These are phyloP conservation scores for Hepsetus odoe DNA, from an alignment of 2,113 vertebrate species.

Conservation along the genomic window DNA sequence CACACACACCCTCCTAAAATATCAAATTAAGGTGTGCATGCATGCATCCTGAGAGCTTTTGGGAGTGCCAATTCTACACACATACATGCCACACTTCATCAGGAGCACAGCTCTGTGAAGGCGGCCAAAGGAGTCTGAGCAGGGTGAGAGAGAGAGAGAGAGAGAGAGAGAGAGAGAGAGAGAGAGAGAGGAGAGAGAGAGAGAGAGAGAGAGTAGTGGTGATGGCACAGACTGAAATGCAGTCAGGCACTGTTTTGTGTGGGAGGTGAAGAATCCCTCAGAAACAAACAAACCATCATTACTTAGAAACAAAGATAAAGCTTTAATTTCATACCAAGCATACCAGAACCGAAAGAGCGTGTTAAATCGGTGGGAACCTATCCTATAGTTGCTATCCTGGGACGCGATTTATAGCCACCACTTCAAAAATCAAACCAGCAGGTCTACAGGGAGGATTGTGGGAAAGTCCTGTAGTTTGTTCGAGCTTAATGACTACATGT, in stretches of 20 bases:
- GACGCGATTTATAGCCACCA: background rate
- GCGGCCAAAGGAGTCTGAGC: slow-evolving; percentile 41
- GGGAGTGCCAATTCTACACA: slow-evolving; percentile 57
- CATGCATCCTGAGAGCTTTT: slow-evolving; percentile 52
- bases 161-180: slow-evolving; percentile 5
- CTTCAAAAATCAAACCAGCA: background rate
- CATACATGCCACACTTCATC: slow-evolving; percentile 54
- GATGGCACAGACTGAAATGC: background rate
- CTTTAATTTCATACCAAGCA: slow-evolving; percentile 16
- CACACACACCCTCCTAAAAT: slow-evolving; percentile 54
- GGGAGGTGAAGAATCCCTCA: slow-evolving; percentile 8
- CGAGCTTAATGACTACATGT: too few species aligned
- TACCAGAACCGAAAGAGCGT: background rate
- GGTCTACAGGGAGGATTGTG: too few species aligned
- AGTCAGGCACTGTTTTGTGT: background rate
- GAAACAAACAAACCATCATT: slow-evolving; percentile 13
- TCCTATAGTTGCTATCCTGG: background rate
- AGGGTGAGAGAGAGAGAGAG: background rate
- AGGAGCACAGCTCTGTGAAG: slow-evolving; percentile 58
- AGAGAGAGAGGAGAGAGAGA: slow-evolving; percentile 36
- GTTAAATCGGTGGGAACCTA: background rate
- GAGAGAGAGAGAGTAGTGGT: slow-evolving; percentile 1
- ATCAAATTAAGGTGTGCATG: slow-evolving; percentile 62
- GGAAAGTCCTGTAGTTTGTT: too few species aligned
- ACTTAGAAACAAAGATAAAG: slow-evolving; percentile 30